phyloP scores from a whole-genome alignment of 2,797 vertebrate genomes.

The Ispidina lecontei region DNA sequence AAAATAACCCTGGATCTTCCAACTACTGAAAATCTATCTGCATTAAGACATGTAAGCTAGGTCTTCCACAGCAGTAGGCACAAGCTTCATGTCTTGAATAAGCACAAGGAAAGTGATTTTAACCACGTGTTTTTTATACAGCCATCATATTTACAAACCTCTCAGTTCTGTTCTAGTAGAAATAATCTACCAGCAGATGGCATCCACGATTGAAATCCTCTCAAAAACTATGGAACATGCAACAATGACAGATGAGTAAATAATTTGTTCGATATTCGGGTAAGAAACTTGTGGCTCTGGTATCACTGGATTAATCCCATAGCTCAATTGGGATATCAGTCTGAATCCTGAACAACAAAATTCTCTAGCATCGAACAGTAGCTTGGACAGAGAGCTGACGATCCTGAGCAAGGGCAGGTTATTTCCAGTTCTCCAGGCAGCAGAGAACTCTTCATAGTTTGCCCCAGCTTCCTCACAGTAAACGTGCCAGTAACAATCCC shows the following conservation, averaged over 20 bases:
- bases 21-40: neutral
- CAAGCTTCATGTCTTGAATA: neutral
- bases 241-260: neutral
- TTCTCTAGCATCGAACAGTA: fast-evolving
- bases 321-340: neutral
- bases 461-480: neutral
- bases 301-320: neutral
- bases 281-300: neutral
- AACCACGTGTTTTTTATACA: neutral
- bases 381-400: fast-evolving
- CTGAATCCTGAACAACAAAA: neutral
- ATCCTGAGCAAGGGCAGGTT: fast-evolving
- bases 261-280: neutral
- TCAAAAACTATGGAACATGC: neutral
- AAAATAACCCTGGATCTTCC: neutral
- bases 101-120: neutral
- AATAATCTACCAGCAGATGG: neutral
- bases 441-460: fast-evolving
- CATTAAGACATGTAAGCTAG: neutral
- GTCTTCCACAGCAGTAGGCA: neutral
- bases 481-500: fast-evolving
- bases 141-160: neutral
- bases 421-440: neutral
- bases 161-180: neutral
- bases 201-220: neutral